phyloP scores from a whole-genome alignment of 1,140 invertebrate genomes.

The Drosophila kohkoa region DNA sequence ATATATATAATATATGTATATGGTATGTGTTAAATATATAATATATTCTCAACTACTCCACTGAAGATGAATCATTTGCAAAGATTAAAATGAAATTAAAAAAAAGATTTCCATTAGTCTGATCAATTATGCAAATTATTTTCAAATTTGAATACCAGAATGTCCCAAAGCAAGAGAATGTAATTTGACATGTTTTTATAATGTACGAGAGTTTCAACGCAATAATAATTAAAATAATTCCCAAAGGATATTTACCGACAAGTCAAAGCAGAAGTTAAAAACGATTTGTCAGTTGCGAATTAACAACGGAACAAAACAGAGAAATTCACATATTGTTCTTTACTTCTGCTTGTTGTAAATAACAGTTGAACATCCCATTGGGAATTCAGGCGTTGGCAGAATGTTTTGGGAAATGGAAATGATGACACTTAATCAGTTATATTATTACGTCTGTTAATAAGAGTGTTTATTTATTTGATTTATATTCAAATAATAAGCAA shows the following conservation, averaged over 20 bases:
- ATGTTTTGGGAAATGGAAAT: conserved; percentile 1
- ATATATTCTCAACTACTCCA: too few relatives aligned
- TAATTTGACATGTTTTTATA: conserved; percentile 36
- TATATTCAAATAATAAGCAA: neutral
- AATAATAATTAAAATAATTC: conserved; percentile 61
- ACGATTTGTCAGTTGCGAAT: conserved; percentile 65
- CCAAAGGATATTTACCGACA: conserved; percentile 45
- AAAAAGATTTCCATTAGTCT: neutral
- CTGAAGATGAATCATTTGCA: too few relatives aligned
- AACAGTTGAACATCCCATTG: conserved; percentile 51
- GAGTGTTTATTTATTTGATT: neutral
- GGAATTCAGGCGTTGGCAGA: conserved; percentile 36
- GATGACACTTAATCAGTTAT: conserved; percentile 1
- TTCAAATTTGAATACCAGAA: conserved; percentile 39
- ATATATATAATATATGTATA: too few relatives aligned
- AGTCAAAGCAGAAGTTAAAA: conserved; percentile 66
- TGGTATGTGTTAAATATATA: too few relatives aligned
- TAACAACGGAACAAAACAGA: conserved; percentile 28
- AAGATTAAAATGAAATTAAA: neutral
- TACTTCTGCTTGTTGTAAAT: conserved; percentile 15
- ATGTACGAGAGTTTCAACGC: conserved; percentile 7
- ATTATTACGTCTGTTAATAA: neutral
- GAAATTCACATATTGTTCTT: neutral
- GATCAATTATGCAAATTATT: conserved; percentile 53
- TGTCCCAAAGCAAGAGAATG: conserved; percentile 11